These are phyloP conservation scores for Helobdella robusta DNA, from an alignment of 2,888 invertebrate genomes.

Conservation along the genomic window DNA sequence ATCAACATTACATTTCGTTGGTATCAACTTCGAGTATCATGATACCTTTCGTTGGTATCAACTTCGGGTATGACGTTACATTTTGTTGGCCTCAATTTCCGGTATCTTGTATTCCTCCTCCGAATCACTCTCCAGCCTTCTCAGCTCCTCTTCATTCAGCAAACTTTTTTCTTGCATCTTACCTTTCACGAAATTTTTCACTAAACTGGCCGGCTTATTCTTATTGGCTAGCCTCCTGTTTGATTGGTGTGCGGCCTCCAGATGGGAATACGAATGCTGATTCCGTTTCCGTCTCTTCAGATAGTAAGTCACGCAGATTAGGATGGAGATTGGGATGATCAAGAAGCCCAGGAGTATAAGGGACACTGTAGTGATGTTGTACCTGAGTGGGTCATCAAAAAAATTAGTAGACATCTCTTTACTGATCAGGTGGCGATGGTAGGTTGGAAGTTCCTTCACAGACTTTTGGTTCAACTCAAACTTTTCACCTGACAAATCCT, in stretches of 20 bases:
- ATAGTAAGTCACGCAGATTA: slow-evolving; percentile 5
- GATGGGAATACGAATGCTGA: not conserved
- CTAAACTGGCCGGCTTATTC: not conserved
- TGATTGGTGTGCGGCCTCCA: slow-evolving; percentile 13
- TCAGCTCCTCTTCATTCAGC: slow-evolving; percentile 5
- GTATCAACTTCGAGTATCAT: too few relatives aligned
- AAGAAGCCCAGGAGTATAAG: slow-evolving; percentile 9
- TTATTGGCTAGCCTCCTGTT: slow-evolving; percentile 9
- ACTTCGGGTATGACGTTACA: too few relatives aligned
- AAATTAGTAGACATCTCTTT: not conserved
- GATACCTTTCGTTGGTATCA: too few relatives aligned
- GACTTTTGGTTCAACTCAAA: not conserved
- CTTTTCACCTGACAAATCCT: not conserved
- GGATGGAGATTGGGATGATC: not conserved
- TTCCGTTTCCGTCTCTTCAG: not conserved
- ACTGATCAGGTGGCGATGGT: slow-evolving; percentile 9
- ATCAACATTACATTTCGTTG: too few relatives aligned
- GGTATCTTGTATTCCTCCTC: not conserved
- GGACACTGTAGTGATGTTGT: not conserved
- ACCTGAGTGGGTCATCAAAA: not conserved
- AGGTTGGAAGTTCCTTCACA: slow-evolving; percentile 1
- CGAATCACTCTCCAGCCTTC: slow-evolving; percentile 15
- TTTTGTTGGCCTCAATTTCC: too few relatives aligned
- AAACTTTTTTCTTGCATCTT: not conserved
- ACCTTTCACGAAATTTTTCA: slow-evolving; percentile 9